Conservation (phyloP, 1,140 invertebrate species). For the Nasonia longicornis region DNA sequence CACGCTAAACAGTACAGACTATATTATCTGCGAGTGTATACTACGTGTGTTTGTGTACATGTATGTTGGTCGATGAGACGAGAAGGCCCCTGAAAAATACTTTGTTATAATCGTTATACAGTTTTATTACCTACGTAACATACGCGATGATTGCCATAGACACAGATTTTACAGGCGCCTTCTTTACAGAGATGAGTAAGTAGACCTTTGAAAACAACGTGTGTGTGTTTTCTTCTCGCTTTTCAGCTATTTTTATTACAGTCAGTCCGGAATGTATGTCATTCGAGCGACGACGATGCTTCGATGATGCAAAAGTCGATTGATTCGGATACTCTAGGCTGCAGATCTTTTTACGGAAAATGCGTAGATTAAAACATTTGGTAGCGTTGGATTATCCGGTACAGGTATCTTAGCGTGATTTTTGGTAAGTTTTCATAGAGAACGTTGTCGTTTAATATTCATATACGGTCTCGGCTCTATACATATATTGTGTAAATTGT, state of each 20-base stretch:
- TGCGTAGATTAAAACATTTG: neutral
- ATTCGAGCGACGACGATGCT: neutral
- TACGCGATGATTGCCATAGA: neutral
- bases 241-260: constrained; percentile 28
- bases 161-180: constrained; percentile 26
- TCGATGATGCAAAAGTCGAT: constrained; percentile 3
- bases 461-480: neutral
- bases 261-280: constrained; percentile 28
- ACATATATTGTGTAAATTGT: neutral
- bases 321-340: neutral
- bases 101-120: neutral
- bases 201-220: constrained; percentile 4
- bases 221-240: neutral
- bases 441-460: neutral
- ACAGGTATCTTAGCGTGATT: neutral
- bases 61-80: neutral
- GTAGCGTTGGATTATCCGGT: neutral
- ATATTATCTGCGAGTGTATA: neutral
- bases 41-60: neutral
- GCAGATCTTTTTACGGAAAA: neutral
- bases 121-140: neutral
- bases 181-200: constrained; percentile 21
- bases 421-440: neutral
- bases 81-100: constrained; percentile 33
- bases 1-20: neutral